phyloP scores from a whole-genome alignment of 2,797 vertebrate genomes.

The Takifugu ocellatus region DNA sequence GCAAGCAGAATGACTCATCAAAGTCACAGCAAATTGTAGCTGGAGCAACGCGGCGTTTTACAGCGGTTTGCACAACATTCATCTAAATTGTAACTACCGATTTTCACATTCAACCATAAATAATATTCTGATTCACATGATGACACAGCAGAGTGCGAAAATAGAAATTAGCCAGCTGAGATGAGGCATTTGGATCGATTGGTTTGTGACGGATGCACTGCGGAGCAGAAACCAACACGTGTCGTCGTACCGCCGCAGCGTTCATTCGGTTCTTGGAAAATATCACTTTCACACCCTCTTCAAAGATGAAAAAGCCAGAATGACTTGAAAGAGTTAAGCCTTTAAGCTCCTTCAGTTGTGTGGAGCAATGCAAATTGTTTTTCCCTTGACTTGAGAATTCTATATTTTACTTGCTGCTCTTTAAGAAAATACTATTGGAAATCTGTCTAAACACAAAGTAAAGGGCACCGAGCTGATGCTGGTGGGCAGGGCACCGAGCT shows the following conservation, averaged over 20 bases:
- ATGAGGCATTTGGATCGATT: conserved; percentile 34
- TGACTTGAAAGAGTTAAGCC: conserved; percentile 1
- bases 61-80: conserved; percentile 29
- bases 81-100: conserved; percentile 31
- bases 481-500: too few relatives aligned
- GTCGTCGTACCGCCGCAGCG: conserved; percentile 9
- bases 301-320: conserved; percentile 10
- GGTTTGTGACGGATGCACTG: conserved; percentile 28
- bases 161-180: conserved; percentile 46
- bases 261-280: conserved; percentile 20
- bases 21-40: conserved; percentile 17
- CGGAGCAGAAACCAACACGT: conserved; percentile 41
- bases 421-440: too few relatives aligned
- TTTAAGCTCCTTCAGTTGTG: too few relatives aligned
- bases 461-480: too few relatives aligned
- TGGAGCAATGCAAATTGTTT: neutral
- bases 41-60: conserved; percentile 20
- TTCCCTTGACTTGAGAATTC: neutral
- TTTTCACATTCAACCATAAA: conserved; percentile 46
- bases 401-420: neutral
- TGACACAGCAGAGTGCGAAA: conserved; percentile 39
- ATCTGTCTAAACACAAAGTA: too few relatives aligned
- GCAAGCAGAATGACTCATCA: conserved; percentile 27
- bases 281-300: conserved; percentile 10
- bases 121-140: conserved; percentile 54